Evolutionary conservation across 2,888 invertebrate species (phyloP).

Genomic region (Zaprionus obscuricornis): DNA sequence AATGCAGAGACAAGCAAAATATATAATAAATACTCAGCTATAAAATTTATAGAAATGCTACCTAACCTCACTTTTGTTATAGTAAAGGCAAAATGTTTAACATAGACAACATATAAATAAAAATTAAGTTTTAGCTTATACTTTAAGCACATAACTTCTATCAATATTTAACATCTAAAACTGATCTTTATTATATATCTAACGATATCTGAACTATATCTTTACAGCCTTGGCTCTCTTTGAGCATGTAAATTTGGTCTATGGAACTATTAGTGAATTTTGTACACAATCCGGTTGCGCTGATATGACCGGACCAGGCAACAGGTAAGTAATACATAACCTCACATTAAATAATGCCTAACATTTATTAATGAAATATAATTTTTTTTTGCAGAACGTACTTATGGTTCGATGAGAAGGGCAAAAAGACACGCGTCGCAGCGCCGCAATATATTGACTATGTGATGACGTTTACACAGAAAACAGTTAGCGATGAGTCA

Average conservation of each 20-base stretch:
- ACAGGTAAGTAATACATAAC: constrained; percentile 86
- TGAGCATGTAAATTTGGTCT: constrained; percentile 99
- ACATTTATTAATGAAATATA: not conserved
- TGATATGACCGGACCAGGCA: constrained; percentile 98
- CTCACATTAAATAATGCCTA: not conserved
- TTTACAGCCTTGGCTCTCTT: constrained; percentile 97
- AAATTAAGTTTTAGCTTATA: too few species aligned
- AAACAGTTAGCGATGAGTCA: constrained; percentile 97
- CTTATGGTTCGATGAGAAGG: constrained; percentile 99
- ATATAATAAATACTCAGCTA: too few species aligned
- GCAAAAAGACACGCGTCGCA: constrained; percentile 98
- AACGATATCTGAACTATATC: too few species aligned
- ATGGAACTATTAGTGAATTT: constrained; percentile 99
- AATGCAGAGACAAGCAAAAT: too few species aligned
- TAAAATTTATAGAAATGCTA: too few species aligned
- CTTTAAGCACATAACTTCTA: too few species aligned
- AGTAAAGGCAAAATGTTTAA: too few species aligned
- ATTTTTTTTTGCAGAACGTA: constrained; percentile 89
- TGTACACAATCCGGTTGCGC: constrained; percentile 98
- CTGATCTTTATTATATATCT: not conserved
- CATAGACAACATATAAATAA: too few species aligned
- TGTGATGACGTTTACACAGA: constrained; percentile 99
- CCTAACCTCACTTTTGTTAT: too few species aligned
- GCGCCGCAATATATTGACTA: constrained; percentile 99
- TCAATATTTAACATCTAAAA: too few species aligned